Evolutionary conservation across 2,888 invertebrate genomes (phyloP).

Genomic region (Acholoe squamosa): DNA sequence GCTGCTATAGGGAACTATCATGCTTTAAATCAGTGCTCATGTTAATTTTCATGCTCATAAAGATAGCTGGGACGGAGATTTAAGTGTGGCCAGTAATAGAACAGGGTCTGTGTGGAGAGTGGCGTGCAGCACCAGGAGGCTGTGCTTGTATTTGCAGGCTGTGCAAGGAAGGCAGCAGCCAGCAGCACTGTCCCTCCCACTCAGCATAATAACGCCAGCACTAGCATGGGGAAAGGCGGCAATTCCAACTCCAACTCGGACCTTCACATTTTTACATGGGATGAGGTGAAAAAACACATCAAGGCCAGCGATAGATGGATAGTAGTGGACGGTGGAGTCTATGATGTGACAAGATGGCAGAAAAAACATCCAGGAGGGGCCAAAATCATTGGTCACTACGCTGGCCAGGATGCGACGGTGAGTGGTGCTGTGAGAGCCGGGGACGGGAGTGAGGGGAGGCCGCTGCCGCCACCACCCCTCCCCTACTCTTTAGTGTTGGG

Average conservation of each 20-base stretch:
- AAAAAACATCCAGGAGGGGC: conserved; percentile 72
- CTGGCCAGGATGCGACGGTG: conserved; percentile 72
- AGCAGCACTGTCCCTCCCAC: not conserved
- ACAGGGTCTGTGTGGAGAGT: too few species aligned
- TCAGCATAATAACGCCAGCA: not conserved
- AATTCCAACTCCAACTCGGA: conserved; percentile 52
- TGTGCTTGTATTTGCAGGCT: too few species aligned
- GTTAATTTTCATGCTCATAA: too few species aligned
- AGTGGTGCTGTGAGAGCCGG: conserved; percentile 25
- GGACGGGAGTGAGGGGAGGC: not conserved
- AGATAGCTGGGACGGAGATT: too few species aligned
- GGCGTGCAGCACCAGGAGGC: too few species aligned
- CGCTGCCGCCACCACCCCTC: too few species aligned
- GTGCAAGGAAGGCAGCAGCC: not conserved
- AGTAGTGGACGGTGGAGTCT: conserved; percentile 69
- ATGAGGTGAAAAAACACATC: conserved; percentile 66
- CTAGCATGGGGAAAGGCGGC: conserved; percentile 66
- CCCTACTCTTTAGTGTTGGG: too few species aligned
- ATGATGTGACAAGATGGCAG: conserved; percentile 69
- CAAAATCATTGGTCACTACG: conserved; percentile 70
- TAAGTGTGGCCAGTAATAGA: too few species aligned
- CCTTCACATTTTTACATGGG: conserved; percentile 65
- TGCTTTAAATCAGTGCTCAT: too few species aligned
- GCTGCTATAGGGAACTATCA: too few species aligned
- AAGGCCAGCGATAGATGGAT: conserved; percentile 68